Evolutionary conservation across 35 echinoderm and acorn worm species (phyloP), one percentile per base, ranked within the genome.

Genomic region (Apostichopus californicus): DNA sequence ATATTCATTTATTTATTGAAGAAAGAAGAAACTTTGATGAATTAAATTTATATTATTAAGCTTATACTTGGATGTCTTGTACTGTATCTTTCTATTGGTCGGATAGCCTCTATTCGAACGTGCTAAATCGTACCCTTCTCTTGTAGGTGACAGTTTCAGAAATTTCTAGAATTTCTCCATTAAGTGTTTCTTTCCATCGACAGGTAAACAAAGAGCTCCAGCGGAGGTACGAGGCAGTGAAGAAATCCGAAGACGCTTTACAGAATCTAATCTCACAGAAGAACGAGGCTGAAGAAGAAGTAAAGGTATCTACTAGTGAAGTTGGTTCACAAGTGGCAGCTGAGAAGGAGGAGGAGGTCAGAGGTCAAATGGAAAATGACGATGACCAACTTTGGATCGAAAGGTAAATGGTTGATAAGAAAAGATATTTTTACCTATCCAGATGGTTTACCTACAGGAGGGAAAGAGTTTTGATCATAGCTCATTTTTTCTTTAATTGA

Each of bases 191-290:
- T 34, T 34, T 34, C 28, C 28, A 34, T 34, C 28, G 28, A 34
- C 55, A 89, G 86, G 68, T 89, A 18, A 89, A 89, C 34, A 89
- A 72, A 15, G 86, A 89, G 34, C 64, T 89, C 18, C 86, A 89
- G 21, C 34, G 4, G 13, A 89, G 86, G 86, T 89, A 65, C 34
- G 63, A 89, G 14, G 86, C 86, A 68, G 61, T 89, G 60, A 68
- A 72, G 64, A 73, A 60, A 8, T 89, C 86, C 26, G 86, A 89
- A 53, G 24, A 71, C 5, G 17, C 60, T 54, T 21, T 89, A 6
- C 20, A 89, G 68, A 89, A 54, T 9, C 34, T 89, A 1, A 68
- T 89, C 15, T 17, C 86, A 72, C 65, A 89, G 26, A 26, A 61
- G 56, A 88, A 88, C 10, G 28, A 71, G 63, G 17, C 20, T 7